Evolutionary conservation across 2,113 vertebrate species (phyloP).

Genomic region (Nettapus auritus): DNA sequence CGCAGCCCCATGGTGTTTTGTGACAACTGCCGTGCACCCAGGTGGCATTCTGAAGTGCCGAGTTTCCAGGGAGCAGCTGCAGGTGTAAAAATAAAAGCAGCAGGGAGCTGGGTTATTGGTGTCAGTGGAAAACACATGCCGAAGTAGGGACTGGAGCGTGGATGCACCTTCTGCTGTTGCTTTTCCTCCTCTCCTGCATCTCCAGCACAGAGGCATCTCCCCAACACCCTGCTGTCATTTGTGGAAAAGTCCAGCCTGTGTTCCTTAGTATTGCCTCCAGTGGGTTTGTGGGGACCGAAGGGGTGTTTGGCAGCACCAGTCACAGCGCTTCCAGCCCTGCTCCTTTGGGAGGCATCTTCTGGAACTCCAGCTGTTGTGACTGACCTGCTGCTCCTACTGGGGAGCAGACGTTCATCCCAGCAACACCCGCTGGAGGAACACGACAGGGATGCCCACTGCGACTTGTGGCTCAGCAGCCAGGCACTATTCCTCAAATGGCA

Average conservation of each 20-base stretch:
- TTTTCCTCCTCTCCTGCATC: background rate
- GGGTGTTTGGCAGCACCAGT: background rate
- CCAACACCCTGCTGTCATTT: background rate
- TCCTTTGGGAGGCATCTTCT: background rate
- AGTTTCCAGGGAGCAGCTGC: background rate
- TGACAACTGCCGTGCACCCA: background rate
- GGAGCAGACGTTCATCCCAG: background rate
- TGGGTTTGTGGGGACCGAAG: background rate
- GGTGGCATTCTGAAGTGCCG: fast-evolving
- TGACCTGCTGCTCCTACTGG: background rate
- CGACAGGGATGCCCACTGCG: background rate
- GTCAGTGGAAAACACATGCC: background rate
- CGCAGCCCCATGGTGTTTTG: background rate
- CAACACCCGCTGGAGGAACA: background rate
- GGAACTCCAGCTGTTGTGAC: background rate
- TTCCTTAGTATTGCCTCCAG: background rate
- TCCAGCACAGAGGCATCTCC: background rate
- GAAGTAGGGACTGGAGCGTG: background rate
- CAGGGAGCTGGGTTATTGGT: background rate
- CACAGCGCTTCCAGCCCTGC: background rate
- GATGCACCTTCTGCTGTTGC: background rate
- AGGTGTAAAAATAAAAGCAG: background rate
- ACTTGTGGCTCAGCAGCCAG: background rate
- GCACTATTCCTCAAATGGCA: background rate
- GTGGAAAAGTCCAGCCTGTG: background rate